phyloP scores from a whole-genome alignment of 1,140 invertebrate species.

The Odontomachus brunneus region DNA sequence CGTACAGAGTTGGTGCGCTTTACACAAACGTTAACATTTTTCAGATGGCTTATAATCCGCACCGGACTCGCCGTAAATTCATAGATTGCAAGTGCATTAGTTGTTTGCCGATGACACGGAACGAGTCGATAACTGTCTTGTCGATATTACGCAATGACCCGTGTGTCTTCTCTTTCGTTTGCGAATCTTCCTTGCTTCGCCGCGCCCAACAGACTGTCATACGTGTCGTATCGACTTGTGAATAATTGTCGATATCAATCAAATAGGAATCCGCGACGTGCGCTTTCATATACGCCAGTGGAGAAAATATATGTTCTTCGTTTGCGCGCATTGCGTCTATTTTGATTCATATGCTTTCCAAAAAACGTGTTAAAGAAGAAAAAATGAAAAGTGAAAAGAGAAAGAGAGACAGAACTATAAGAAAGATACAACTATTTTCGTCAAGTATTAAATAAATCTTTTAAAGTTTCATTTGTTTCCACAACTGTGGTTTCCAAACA shows the following conservation, averaged over 20 bases:
- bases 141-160: conserved; percentile 3
- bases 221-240: neutral
- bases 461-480: conserved; percentile 35
- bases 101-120: neutral
- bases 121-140: neutral
- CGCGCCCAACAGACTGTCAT: too few relatives aligned
- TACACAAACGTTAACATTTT: neutral
- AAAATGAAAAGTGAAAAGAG: too few relatives aligned
- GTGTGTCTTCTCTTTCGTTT: neutral
- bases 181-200: neutral
- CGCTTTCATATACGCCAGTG: too few relatives aligned
- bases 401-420: too few relatives aligned
- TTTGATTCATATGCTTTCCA: too few relatives aligned
- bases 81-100: neutral
- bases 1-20: neutral
- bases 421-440: neutral
- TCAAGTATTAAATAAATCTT: neutral
- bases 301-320: too few relatives aligned
- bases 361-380: too few relatives aligned
- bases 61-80: neutral
- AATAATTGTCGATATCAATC: neutral
- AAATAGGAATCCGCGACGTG: neutral
- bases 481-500: conserved; percentile 10
- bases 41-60: neutral
- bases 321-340: too few relatives aligned